These are phyloP conservation scores for Bufotes viridis DNA, from an alignment of 2,797 vertebrate genomes.

Conservation along the genomic window DNA sequence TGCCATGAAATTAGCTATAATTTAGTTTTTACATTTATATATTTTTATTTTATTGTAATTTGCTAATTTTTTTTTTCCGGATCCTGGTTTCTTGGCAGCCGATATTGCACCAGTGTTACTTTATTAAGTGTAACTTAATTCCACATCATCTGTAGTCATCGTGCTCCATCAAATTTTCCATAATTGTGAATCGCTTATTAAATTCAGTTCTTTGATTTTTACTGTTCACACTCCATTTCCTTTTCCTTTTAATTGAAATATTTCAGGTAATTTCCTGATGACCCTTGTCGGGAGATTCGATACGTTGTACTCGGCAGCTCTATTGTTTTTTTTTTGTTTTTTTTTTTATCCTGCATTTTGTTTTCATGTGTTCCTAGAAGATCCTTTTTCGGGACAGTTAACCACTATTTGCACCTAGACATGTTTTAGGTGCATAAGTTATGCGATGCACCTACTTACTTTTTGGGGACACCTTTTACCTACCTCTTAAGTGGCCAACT, in stretches of 20 bases:
- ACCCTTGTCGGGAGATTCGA: neutral
- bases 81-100: neutral
- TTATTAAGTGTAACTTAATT: conserved; percentile 16
- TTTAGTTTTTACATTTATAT: no score
- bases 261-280: neutral
- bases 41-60: no score
- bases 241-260: conserved; percentile 7
- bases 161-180: neutral
- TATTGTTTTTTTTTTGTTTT: neutral
- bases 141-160: neutral
- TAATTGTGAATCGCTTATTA: neutral
- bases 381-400: no score
- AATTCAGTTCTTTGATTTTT: neutral
- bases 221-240: neutral
- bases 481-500: no score
- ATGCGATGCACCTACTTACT: no score
- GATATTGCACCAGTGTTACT: neutral
- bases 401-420: no score
- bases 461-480: no score
- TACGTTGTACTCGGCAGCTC: neutral
- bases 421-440: no score
- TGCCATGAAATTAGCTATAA: no score
- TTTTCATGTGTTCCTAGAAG: no score
- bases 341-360: neutral
- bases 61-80: neutral